phyloP scores from a whole-genome alignment of 2,113 vertebrate species.

The Vidua macroura region DNA sequence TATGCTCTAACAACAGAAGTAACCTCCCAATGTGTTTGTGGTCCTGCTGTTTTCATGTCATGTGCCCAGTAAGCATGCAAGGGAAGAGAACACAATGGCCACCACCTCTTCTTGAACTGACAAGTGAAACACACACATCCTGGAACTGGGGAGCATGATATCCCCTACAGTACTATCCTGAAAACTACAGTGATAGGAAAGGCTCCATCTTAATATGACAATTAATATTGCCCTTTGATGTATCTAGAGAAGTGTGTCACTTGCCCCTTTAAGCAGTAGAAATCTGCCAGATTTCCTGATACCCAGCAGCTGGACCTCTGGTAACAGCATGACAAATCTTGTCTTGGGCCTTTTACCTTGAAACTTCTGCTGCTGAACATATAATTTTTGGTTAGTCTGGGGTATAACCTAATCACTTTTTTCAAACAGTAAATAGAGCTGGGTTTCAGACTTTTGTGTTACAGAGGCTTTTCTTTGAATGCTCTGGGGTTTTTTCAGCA shows the following conservation, averaged over 20 bases:
- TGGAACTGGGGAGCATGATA: neutral
- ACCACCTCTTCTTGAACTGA: neutral
- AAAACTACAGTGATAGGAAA: neutral
- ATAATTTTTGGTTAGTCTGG: neutral
- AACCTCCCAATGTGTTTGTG: neutral
- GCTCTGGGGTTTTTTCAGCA: neutral
- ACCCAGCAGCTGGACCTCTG: neutral
- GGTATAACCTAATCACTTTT: neutral
- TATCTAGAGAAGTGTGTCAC: neutral
- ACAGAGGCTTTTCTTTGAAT: neutral
- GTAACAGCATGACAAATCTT: neutral
- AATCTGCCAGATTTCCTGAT: neutral
- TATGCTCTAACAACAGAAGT: neutral
- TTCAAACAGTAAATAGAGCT: neutral
- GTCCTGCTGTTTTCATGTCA: neutral
- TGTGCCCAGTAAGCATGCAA: accelerated
- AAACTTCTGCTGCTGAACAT: neutral
- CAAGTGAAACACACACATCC: neutral
- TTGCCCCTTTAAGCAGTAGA: neutral
- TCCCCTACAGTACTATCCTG: neutral
- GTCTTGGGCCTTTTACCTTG: neutral
- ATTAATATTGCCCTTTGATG: neutral
- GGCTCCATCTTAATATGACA: neutral
- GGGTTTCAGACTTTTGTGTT: neutral
- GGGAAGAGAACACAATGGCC: neutral